Conservation (phyloP, 2,797 vertebrate genomes). For the Ctenopoma multispine region DNA sequence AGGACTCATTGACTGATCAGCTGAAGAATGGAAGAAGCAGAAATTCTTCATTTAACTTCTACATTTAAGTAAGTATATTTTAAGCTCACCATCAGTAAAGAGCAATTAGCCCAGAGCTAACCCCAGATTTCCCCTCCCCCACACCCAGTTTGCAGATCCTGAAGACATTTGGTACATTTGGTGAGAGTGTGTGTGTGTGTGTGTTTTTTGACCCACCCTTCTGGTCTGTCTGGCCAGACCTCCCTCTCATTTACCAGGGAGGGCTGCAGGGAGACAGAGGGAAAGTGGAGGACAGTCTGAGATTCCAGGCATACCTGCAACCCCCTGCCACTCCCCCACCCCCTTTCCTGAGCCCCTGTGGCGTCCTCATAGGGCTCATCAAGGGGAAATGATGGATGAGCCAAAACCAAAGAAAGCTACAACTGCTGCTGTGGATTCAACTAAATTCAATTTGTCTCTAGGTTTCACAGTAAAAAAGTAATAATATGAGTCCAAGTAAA, state of each 20-base stretch:
- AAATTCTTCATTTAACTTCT: not conserved
- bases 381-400: constrained; percentile 43
- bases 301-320: constrained; percentile 79
- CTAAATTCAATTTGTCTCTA: constrained; percentile 7
- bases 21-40: too few relatives aligned
- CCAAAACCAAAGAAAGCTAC: constrained; percentile 36
- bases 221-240: constrained; percentile 58
- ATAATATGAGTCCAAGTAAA: not conserved
- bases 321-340: constrained; percentile 26
- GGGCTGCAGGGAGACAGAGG: constrained; percentile 58
- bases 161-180: constrained; percentile 61
- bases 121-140: constrained; percentile 30
- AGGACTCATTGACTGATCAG: not conserved
- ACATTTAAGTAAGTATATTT: constrained; percentile 16
- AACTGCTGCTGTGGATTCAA: constrained; percentile 25
- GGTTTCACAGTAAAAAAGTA: not conserved
- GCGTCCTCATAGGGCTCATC: constrained; percentile 63
- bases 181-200: constrained; percentile 25
- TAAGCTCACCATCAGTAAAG: constrained; percentile 18
- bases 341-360: constrained; percentile 65
- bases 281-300: constrained; percentile 76
- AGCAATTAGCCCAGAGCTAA: constrained; percentile 62
- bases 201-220: constrained; percentile 46
- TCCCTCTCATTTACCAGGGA: constrained; percentile 60
- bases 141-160: constrained; percentile 28